Conservation (phyloP, 2,797 vertebrate genomes). For the Ceyx erithaca region DNA sequence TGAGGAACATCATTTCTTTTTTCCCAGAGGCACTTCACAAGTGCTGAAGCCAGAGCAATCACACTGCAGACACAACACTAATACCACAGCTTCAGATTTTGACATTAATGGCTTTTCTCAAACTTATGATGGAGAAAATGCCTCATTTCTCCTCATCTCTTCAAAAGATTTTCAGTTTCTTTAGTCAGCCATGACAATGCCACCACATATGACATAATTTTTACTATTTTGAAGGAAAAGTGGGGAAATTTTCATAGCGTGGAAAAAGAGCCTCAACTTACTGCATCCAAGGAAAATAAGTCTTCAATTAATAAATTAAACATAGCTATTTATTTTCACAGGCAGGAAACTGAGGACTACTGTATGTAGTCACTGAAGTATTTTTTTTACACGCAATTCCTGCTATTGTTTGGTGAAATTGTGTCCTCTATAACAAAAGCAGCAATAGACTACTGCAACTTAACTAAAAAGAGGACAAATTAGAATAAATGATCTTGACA, state of each 20-base stretch:
- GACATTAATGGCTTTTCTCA: slow-evolving; percentile 1
- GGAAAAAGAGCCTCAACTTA: not conserved
- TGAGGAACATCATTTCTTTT: not conserved
- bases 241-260: not conserved
- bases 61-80: accelerated
- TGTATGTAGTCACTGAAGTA: not conserved
- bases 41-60: not conserved
- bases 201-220: not conserved
- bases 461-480: not conserved
- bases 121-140: not conserved
- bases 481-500: not conserved
- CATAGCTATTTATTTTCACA: not conserved
- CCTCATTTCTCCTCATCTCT: not conserved
- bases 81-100: not conserved
- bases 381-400: not conserved
- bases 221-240: not conserved
- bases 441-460: not conserved
- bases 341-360: not conserved
- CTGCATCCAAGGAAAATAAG: not conserved
- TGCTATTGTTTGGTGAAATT: not conserved
- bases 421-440: not conserved
- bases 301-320: not conserved
- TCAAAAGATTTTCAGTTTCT: not conserved
- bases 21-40: not conserved
- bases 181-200: not conserved